Evolutionary conservation across 2,888 invertebrate species (phyloP).

Genomic region (Scaptomyza caliginosa): DNA sequence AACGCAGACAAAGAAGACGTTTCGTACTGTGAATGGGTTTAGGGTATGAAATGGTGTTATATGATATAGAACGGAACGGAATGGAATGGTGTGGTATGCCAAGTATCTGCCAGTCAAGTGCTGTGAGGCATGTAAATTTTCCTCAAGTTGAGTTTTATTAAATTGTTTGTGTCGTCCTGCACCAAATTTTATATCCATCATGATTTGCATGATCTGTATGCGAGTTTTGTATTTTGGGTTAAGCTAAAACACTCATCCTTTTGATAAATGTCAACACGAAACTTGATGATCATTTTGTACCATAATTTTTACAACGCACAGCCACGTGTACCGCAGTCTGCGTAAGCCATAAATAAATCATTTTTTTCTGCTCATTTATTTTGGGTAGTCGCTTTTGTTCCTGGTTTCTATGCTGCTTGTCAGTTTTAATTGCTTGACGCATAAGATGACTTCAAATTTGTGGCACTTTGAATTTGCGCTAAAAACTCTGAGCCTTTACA

Average conservation of each 20-base stretch:
- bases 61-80: too few species aligned
- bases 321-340: conserved; percentile 35
- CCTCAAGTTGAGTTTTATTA: conserved; percentile 75
- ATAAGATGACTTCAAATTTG: conserved; percentile 30
- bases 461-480: conserved; percentile 34
- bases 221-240: conserved; percentile 11
- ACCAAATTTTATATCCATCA: conserved; percentile 72
- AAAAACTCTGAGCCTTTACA: conserved; percentile 40
- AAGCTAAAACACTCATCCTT: conserved; percentile 8
- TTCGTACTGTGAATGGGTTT: conserved; percentile 20
- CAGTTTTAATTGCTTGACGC: conserved; percentile 48
- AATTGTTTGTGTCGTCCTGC: conserved; percentile 73
- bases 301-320: conserved; percentile 40
- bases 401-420: conserved; percentile 20
- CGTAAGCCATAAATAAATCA: conserved; percentile 1
- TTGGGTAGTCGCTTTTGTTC: not conserved
- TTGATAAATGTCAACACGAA: conserved; percentile 33
- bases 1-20: conserved; percentile 70
- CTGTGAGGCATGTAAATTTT: conserved; percentile 73
- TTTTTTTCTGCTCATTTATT: conserved; percentile 1
- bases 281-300: conserved; percentile 48
- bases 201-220: conserved; percentile 69
- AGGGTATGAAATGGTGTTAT: not conserved
- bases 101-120: conserved; percentile 56
- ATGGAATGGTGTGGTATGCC: conserved; percentile 24